Evolutionary conservation across 2,113 vertebrate genomes (phyloP).

Genomic region (Zosterops japonicus): DNA sequence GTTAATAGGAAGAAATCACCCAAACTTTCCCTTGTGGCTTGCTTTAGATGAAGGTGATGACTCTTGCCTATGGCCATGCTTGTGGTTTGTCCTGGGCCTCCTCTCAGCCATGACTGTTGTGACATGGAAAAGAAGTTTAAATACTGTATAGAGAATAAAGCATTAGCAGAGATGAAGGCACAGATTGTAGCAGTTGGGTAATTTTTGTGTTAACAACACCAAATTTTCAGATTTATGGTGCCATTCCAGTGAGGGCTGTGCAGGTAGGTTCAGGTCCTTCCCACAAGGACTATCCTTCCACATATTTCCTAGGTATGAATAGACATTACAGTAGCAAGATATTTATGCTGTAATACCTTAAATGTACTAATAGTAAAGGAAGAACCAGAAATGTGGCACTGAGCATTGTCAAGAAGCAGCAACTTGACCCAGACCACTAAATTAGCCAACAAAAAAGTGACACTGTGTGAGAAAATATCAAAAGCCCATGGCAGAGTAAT

Average conservation of each 20-base stretch:
- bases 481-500: not conserved
- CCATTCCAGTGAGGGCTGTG: not conserved
- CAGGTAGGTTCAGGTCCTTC: not conserved
- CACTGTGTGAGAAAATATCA: not conserved
- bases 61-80: not conserved
- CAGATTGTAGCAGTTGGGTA: not conserved
- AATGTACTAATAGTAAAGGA: not conserved
- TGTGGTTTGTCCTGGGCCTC: accelerated
- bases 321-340: not conserved
- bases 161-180: not conserved
- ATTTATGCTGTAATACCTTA: not conserved
- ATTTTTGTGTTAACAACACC: accelerated
- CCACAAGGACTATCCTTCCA: not conserved
- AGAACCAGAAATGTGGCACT: not conserved
- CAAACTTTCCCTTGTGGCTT: not conserved
- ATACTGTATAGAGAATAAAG: not conserved
- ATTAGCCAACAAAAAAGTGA: not conserved
- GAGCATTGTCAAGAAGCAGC: not conserved
- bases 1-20: not conserved
- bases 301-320: not conserved
- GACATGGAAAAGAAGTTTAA: not conserved
- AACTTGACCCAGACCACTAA: not conserved
- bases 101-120: not conserved
- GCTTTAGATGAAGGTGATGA: not conserved
- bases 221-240: not conserved